Evolutionary conservation across 2,113 vertebrate genomes (phyloP).

Genomic region (Callipepla californica): DNA sequence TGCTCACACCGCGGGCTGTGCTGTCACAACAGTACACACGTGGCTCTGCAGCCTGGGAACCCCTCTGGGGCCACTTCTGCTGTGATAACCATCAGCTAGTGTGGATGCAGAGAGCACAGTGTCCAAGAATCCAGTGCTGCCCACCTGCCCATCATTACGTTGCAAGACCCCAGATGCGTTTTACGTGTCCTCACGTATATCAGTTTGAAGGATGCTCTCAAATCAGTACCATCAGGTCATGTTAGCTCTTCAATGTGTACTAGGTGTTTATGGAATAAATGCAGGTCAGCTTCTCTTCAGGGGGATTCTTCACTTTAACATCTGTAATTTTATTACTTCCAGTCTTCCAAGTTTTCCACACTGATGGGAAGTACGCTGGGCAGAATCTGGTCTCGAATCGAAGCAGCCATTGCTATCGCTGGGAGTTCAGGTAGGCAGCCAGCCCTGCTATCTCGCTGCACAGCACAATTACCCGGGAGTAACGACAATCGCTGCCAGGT

Average conservation of each 20-base stretch:
- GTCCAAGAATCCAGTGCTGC: not conserved
- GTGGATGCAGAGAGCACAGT: not conserved
- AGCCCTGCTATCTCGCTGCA: not conserved
- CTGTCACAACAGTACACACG: accelerated
- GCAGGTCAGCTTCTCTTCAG: not conserved
- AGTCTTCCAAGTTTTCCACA: not conserved
- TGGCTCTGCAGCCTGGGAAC: not conserved
- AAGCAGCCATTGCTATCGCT: not conserved
- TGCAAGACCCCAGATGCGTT: accelerated
- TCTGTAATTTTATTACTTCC: not conserved
- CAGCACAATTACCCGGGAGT: not conserved
- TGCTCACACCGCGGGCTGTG: no score
- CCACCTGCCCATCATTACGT: accelerated
- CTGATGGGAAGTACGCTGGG: not conserved
- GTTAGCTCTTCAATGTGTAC: not conserved
- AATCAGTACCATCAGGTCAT: not conserved
- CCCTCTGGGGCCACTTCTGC: accelerated
- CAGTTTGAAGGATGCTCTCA: not conserved
- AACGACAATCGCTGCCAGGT: not conserved
- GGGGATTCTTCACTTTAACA: not conserved
- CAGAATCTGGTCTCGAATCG: not conserved
- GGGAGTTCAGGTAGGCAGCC: not conserved
- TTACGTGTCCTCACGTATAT: accelerated
- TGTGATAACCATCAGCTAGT: not conserved
- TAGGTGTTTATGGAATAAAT: not conserved